Evolutionary conservation across 2,113 vertebrate genomes (phyloP), one percentile per base, ranked within the genome.

Genomic region (Gobius niger): DNA sequence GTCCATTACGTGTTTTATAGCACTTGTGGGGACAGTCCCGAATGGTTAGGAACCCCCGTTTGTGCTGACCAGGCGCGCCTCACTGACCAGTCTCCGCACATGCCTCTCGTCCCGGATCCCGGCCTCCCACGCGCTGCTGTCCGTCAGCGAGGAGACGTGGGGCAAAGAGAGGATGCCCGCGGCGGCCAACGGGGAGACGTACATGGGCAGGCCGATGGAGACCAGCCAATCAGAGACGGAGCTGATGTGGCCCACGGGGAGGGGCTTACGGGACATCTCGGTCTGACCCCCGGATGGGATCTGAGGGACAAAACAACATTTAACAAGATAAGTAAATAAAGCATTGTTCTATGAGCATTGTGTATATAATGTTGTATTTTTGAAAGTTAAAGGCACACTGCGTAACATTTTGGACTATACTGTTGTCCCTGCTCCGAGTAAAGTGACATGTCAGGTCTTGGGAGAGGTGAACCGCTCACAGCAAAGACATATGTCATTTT

Each of bases 181-280:
- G 1, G 93, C 91, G 0, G 83, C 83, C 73, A 98, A 91, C 41
- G 90, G 60, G 2, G 87, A 49, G 78, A 91, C 83, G 82, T 98
- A 98, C 96, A 98, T 96, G 76, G 96, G 96, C 67, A 98, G 92
- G 46, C 97, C 96, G 51, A 98, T 95, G 78, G 95, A 98, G 74
- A 94, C 81, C 79, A 98, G 94, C 98, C 97, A 98, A 70, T 98
- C 94, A 0, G 94, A 92, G 72, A 98, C 80, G 0, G 95, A 95
- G 6, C 87, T 89, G 67, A 95, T 80, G 72, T 92, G 92, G 63
- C 94, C 91, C 0, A 94, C 93, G 47, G 95, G 92, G 6, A 92
- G 68, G 13, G 95, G 92, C 85, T 96, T 98, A 57, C 96, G 92
- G 79, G 93, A 96, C 87, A 96, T 96, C 84, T 99, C 97, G 0